These are phyloP conservation scores for Apamea anceps DNA, from an alignment of 2,888 invertebrate genomes.

Conservation along the genomic window DNA sequence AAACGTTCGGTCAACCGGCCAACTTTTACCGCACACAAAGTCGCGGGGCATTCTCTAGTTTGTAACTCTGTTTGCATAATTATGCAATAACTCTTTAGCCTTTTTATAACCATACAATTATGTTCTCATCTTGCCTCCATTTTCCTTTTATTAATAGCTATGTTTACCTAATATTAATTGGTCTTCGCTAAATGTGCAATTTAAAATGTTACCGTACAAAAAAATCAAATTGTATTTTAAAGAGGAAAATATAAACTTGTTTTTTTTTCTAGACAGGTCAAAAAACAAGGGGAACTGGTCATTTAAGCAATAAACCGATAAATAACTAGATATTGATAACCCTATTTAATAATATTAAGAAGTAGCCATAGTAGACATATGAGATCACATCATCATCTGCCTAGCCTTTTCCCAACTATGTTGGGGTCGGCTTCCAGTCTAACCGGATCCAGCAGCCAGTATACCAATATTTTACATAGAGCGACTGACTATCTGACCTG, in stretches of 20 bases:
- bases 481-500: too few species aligned
- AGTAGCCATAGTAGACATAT: too few species aligned
- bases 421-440: too few species aligned
- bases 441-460: too few species aligned
- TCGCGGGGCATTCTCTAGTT: constrained; percentile 9
- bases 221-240: not conserved
- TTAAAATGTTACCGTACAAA: not conserved
- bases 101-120: constrained; percentile 40
- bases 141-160: constrained; percentile 19
- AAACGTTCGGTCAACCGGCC: constrained; percentile 1
- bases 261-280: not conserved
- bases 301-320: not conserved
- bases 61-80: constrained; percentile 21
- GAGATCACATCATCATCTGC: too few species aligned
- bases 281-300: not conserved
- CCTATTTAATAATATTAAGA: not conserved
- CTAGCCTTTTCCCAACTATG: too few species aligned
- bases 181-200: not conserved
- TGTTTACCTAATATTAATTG: constrained; percentile 1
- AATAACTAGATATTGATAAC: not conserved
- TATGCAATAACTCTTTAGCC: constrained; percentile 11
- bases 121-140: not conserved
- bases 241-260: not conserved
- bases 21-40: constrained; percentile 33
- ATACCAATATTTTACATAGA: too few species aligned